Evolutionary conservation across 2,797 vertebrate genomes (phyloP), one percentile per base, ranked within the genome.

Genomic region (Lepus oiostolus): DNA sequence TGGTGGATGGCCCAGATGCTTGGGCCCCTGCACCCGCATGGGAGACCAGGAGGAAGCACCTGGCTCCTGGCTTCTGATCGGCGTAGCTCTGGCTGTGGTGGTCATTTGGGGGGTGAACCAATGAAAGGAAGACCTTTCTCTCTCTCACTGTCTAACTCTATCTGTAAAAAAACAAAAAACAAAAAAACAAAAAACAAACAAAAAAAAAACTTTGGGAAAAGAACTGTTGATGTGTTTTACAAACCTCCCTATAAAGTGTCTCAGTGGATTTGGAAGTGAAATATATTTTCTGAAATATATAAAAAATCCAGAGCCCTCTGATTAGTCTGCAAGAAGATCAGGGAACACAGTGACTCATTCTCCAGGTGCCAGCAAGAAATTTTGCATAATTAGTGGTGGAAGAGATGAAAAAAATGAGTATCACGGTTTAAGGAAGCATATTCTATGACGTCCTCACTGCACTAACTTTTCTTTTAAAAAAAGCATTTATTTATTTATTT

Each of bases 191-290:
- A 87, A 71, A 65, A 79, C 4, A 74, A 62, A 58, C n/a, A 5
- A 14, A 8, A 7, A 50, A 13, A 1, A 65, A 65, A 14, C 35
- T 4, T 30, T n/a, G 6, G 82, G 38, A 83, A 84, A 16, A 24
- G 22, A 85, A 65, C 16, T 50, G 8, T 71, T 75, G 42, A 62
- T 1, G 21, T 65, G 7, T 79, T 90, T 91, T 54, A 71, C 92
- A 80, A 87, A 35, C 30, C 85, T 95, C 74, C 26, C 28, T 70
- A 52, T 88, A 83, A 84, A 85, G n/a, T 54, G 38, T 62, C 90
- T 90, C n/a, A 62, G 54, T 52, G 79, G 81, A 13, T 81, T 50
- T 81, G 90, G 72, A 84, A 91, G 11, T 32, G 85, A 87, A 68
- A 47, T 22, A 52, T 2, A 52, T 2, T 52, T 71, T 58, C 50